Conservation (phyloP, 1,140 invertebrate genomes). For the Drosophila ogumai region DNA sequence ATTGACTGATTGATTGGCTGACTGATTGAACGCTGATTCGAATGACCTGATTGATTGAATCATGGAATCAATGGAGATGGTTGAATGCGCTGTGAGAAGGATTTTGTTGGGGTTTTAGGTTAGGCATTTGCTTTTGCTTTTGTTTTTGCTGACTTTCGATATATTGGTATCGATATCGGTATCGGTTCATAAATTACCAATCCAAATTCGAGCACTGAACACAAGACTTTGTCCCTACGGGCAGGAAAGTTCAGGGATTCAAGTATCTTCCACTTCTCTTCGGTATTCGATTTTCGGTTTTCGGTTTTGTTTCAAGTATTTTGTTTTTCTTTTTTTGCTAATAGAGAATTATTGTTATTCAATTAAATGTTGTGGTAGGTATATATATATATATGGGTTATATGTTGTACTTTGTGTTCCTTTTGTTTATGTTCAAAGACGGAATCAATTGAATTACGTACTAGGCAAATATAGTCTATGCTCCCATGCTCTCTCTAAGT, state of each 20-base stretch:
- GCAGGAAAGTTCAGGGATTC: conserved; percentile 36
- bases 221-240: conserved; percentile 51
- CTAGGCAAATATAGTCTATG: conserved; percentile 38
- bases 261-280: conserved; percentile 50
- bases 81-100: conserved; percentile 41
- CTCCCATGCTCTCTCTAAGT: conserved; percentile 44
- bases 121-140: conserved; percentile 1
- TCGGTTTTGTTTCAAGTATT: conserved; percentile 19
- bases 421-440: conserved; percentile 27
- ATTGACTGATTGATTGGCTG: conserved; percentile 6
- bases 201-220: conserved; percentile 53
- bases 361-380: conserved; percentile 26
- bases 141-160: conserved; percentile 14
- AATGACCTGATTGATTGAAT: conserved; percentile 49
- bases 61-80: conserved; percentile 53
- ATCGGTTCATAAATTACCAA: conserved; percentile 42
- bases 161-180: conserved; percentile 11
- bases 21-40: conserved; percentile 21
- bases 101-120: conserved; percentile 25
- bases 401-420: background rate
- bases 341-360: conserved; percentile 42
- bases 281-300: conserved; percentile 27
- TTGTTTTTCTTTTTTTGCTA: conserved; percentile 5
- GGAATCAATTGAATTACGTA: conserved; percentile 43
- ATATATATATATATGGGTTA: conserved; percentile 23